phyloP scores from a whole-genome alignment of 53 echinoderm and acorn worm species.

The Actinopyga echinites region DNA sequence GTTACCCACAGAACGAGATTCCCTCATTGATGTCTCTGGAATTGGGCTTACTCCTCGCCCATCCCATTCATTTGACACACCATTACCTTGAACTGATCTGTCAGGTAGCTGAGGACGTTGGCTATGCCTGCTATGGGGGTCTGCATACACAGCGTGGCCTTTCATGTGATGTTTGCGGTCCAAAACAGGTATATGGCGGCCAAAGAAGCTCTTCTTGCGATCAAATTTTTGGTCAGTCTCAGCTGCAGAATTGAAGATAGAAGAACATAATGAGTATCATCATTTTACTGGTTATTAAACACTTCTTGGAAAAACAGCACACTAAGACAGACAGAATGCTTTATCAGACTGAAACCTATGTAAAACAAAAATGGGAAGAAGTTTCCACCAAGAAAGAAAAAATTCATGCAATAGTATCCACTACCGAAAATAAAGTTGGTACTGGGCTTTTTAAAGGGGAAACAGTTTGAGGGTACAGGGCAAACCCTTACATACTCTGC shows the following conservation, averaged over 20 bases:
- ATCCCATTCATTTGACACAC: constrained; percentile 89
- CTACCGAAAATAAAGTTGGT: no score
- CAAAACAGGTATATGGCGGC: constrained; percentile 85
- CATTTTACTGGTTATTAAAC: no score
- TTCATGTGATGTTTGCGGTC: constrained; percentile 86
- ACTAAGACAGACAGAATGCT: no score
- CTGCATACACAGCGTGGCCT: constrained; percentile 71
- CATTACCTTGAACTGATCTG: constrained; percentile 63
- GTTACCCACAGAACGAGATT: constrained; percentile 81
- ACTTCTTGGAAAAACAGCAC: no score
- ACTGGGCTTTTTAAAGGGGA: no score
- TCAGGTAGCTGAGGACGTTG: constrained; percentile 50
- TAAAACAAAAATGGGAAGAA: no score
- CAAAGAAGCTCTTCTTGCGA: constrained; percentile 99
- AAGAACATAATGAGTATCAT: no score
- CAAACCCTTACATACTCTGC: no score
- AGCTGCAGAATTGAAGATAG: background rate
- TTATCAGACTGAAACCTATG: no score
- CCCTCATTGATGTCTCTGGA: constrained; percentile 67
- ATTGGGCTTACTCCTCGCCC: constrained; percentile 82
- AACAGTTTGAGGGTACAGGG: no score
- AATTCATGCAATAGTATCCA: no score
- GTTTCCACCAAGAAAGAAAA: no score
- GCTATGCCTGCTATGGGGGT: constrained; percentile 35
- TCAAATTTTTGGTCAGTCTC: constrained; percentile 81